Percentiles rank a stretch among this genome's conserved stretches.
These are phyloP conservation scores for Temnothorax unifasciatus DNA, from an alignment of 2,888 invertebrate genomes.

Conservation along the genomic window DNA sequence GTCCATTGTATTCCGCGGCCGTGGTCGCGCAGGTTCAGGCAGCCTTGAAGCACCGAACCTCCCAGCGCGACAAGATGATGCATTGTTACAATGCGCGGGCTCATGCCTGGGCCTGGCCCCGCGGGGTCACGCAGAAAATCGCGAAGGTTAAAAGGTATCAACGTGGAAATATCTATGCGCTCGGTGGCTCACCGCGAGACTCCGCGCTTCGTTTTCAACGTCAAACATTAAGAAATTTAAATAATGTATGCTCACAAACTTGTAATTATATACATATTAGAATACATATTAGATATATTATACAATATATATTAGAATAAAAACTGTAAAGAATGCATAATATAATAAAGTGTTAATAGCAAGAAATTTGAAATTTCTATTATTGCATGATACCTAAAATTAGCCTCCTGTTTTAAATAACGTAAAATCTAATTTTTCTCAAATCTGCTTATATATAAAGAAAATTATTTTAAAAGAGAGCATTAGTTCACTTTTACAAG, in stretches of 20 bases:
- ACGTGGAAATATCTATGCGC: constrained; percentile 63
- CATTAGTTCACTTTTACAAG: background rate
- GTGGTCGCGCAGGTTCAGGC: constrained; percentile 80
- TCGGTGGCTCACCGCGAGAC: constrained; percentile 15
- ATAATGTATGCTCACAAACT: background rate
- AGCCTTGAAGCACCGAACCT: constrained; percentile 82
- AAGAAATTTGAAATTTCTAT: background rate
- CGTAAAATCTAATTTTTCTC: background rate
- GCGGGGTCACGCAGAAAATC: constrained; percentile 77
- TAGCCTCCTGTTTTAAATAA: background rate
- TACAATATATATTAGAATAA: background rate
- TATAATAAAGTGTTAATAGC: background rate
- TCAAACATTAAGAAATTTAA: background rate
- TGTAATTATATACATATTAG: background rate
- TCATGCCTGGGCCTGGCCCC: constrained; percentile 76
- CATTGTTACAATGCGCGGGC: constrained; percentile 80
- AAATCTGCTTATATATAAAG: background rate
- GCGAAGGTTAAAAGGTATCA: constrained; percentile 75
- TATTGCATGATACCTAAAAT: background rate
- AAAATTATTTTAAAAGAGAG: background rate
- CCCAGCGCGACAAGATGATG: constrained; percentile 85
- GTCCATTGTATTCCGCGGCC: constrained; percentile 81
- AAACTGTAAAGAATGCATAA: background rate
- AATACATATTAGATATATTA: background rate
- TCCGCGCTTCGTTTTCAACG: background rate